phyloP scores from a whole-genome alignment of 2,888 invertebrate species.

The Nezara viridula region DNA sequence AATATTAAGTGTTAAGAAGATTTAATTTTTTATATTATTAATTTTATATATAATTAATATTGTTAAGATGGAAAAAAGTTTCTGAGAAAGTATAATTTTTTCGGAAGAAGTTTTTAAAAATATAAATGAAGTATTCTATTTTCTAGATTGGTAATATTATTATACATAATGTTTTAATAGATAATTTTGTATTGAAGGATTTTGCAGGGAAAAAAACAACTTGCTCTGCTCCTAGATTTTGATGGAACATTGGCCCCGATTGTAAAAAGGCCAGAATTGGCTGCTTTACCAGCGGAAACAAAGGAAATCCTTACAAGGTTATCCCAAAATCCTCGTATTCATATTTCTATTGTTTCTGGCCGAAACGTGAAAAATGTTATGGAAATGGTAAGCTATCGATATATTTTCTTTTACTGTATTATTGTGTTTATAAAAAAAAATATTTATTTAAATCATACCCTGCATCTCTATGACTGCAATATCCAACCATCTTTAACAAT shows the following conservation, averaged over 20 bases:
- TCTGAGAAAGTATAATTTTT: too few relatives aligned
- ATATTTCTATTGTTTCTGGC: constrained; percentile 89
- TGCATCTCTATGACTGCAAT: too few relatives aligned
- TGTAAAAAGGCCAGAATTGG: constrained; percentile 90
- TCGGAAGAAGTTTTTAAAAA: too few relatives aligned
- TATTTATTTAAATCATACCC: too few relatives aligned
- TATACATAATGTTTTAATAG: background rate
- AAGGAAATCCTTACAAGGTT: constrained; percentile 86
- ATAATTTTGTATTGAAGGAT: constrained; percentile 29
- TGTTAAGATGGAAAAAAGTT: too few relatives aligned
- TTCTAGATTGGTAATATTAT: background rate
- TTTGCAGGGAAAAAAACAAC: constrained; percentile 73
- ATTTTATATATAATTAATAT: too few relatives aligned
- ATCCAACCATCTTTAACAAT: too few relatives aligned
- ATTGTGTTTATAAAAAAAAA: background rate
- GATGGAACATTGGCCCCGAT: constrained; percentile 91
- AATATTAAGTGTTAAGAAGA: too few relatives aligned
- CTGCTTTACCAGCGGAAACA: constrained; percentile 87
- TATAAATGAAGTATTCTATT: too few relatives aligned
- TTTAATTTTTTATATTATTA: too few relatives aligned
- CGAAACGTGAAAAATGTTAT: constrained; percentile 86
- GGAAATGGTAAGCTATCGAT: background rate
- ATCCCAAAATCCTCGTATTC: constrained; percentile 87
- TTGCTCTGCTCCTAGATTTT: constrained; percentile 87
- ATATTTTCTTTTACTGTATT: background rate